Evolutionary conservation across 2,113 vertebrate species (phyloP), one percentile per base, ranked within the genome.

Genomic region (zebrafish (Danio rerio)): DNA sequence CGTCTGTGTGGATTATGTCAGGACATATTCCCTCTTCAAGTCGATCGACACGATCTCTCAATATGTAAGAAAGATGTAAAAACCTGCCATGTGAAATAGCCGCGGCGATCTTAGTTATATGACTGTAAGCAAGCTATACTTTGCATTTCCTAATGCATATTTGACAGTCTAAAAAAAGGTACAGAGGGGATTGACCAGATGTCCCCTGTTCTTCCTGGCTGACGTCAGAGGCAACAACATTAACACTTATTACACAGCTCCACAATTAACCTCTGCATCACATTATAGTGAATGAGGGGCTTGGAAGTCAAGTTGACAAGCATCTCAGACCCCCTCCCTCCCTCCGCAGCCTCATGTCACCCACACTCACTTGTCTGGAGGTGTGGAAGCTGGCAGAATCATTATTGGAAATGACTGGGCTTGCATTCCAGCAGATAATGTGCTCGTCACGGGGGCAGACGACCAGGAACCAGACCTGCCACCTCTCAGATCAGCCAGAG

Each of bases 321-420:
- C 53, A 56, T 68, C 68, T 82, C 20, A 16, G 20, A 16, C 68
- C 58, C 20, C 52, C n/a, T 59, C 10, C 5, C 20, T 55, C 49
- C 53, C 81, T 53, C 65, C 43, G 15, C 65, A 68, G 65, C 43
- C 50, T 69, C 66, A 85, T 89, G 85, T 93, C 92, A 91, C 86
- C 79, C 87, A 91, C 92, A 93, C 93, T 93, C 91, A 92, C 92
- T 92, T 92, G 89, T 91, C 88, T 82, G 81, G 88, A 92, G 87
- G 91, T 91, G 90, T 90, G 87, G 91, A 90, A 86, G 88, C 83
- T 56, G 83, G 78, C 82, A 83, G 88, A 89, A 87, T 92, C 91
- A 90, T 93, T 92, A 91, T 86, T 89, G 89, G 88, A 92, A 93
- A 92, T 91, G 85, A 90, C 92, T 90, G 85, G 70, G 81, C 83